Evolutionary conservation across 2,888 invertebrate genomes (phyloP).

Genomic region (Euclidia mi): DNA sequence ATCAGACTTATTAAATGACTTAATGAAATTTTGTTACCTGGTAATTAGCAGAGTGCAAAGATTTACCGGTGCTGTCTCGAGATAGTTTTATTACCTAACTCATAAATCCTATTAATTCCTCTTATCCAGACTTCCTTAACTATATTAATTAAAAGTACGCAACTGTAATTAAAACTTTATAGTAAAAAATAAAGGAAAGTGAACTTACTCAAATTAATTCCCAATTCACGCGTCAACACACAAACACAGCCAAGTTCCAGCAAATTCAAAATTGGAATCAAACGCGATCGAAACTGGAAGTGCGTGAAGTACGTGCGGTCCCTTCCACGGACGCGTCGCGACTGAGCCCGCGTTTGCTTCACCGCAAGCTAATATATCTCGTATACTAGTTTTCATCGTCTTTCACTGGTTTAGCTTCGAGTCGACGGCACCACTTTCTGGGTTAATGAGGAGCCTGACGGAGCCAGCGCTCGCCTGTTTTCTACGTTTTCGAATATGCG

Average conservation of each 20-base stretch:
- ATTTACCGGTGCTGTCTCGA: background rate
- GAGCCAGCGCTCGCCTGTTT: conserved; percentile 75
- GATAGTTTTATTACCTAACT: conserved; percentile 1
- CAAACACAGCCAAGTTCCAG: conserved; percentile 62
- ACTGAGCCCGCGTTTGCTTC: conserved; percentile 66
- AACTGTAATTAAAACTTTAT: background rate
- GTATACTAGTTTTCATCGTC: conserved; percentile 86
- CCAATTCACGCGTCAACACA: conserved; percentile 69
- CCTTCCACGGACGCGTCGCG: conserved; percentile 63
- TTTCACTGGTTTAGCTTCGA: conserved; percentile 82
- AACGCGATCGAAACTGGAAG: conserved; percentile 52
- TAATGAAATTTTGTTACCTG: too few species aligned
- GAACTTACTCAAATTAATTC: conserved; percentile 71
- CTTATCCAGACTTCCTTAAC: background rate
- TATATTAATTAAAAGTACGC: conserved; percentile 6
- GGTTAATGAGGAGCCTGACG: conserved; percentile 86
- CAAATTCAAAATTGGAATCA: conserved; percentile 56
- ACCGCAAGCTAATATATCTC: conserved; percentile 82
- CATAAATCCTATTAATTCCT: conserved; percentile 2
- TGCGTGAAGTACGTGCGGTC: conserved; percentile 61
- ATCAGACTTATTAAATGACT: too few species aligned
- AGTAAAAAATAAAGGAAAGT: conserved; percentile 19
- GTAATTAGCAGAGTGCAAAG: background rate
- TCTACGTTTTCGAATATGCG: conserved; percentile 86
- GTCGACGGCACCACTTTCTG: conserved; percentile 80